Evolutionary conservation across 2,888 invertebrate genomes (phyloP).

Genomic region (Phyllotreta striolata): DNA sequence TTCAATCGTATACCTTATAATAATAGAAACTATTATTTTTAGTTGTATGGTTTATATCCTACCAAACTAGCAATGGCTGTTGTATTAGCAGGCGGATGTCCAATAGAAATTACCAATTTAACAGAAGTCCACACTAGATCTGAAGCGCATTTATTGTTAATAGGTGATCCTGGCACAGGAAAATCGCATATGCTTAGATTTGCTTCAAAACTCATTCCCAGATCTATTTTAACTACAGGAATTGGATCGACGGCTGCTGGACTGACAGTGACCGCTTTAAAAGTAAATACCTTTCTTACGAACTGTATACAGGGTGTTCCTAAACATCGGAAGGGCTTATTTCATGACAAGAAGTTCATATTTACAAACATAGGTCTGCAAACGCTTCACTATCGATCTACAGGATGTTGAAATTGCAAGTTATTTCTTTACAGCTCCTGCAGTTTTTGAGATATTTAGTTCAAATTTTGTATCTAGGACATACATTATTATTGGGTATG

Average conservation of each 20-base stretch:
- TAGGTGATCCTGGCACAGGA: conserved; percentile 90
- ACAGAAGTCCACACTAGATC: conserved; percentile 66
- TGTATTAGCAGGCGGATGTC: conserved; percentile 68
- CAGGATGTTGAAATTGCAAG: no score
- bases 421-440: no score
- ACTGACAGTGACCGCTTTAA: conserved; percentile 85
- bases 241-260: conserved; percentile 88
- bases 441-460: no score
- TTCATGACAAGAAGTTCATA: no score
- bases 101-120: conserved; percentile 60
- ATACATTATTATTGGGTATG: no score
- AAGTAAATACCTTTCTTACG: conserved; percentile 64
- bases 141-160: conserved; percentile 84
- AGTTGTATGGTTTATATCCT: conserved; percentile 87
- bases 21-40: conserved; percentile 52
- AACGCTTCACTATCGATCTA: no score
- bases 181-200: conserved; percentile 82
- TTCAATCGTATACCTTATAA: conserved; percentile 23
- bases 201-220: conserved; percentile 70
- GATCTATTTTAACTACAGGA: conserved; percentile 86
- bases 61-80: conserved; percentile 87
- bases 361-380: no score
- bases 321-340: no score
- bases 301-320: no score
- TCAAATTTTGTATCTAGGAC: no score